Conservation (phyloP, 2,888 invertebrate species). For the Xestia xanthographa region DNA sequence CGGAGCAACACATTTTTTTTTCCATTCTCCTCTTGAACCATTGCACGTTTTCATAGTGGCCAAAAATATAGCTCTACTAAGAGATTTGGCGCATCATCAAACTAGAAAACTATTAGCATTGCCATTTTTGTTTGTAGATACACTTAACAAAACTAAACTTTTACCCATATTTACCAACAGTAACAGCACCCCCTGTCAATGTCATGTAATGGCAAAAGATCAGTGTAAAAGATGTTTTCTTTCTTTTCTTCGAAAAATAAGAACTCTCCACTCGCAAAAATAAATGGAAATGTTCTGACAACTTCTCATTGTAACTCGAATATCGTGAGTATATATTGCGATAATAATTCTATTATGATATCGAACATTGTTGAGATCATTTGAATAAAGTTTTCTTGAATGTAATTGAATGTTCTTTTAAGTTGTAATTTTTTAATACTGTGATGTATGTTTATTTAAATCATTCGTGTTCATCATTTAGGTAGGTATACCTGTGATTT, state of each 20-base stretch:
- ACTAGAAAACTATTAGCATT: not conserved
- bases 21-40: not conserved
- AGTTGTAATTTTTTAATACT: not conserved
- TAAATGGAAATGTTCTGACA: slow-evolving; percentile 29
- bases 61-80: not conserved
- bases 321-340: slow-evolving; percentile 4
- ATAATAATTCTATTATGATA: slow-evolving; percentile 16
- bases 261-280: not conserved
- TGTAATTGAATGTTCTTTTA: not conserved
- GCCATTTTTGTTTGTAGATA: not conserved
- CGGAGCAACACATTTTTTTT: too few relatives aligned
- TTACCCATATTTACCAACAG: not conserved
- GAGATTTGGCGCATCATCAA: not conserved
- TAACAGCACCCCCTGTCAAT: not conserved
- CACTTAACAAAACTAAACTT: not conserved
- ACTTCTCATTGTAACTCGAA: slow-evolving; percentile 27
- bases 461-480: too few relatives aligned
- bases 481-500: too few relatives aligned
- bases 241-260: slow-evolving; percentile 13
- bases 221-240: not conserved
- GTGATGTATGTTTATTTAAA: not conserved
- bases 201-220: not conserved
- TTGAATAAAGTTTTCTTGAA: slow-evolving; percentile 20
- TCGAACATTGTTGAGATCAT: slow-evolving; percentile 7
- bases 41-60: not conserved